Conservation (phyloP, 2,888 invertebrate species). For the Hipparchia sbordonii region DNA sequence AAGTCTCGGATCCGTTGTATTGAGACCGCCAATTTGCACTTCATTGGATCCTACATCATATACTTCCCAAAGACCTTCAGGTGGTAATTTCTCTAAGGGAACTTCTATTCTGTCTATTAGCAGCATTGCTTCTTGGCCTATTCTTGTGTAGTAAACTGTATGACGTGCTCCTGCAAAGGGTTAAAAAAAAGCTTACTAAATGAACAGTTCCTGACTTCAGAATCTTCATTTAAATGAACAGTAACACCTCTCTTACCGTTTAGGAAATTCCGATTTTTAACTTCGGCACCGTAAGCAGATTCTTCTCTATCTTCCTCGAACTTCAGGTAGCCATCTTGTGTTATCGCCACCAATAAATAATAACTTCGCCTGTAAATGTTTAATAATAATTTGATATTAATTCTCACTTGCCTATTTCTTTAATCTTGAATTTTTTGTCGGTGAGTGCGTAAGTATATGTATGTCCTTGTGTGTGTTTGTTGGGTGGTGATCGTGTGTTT, state of each 20-base stretch:
- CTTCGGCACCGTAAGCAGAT: constrained; percentile 87
- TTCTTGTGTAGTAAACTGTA: constrained; percentile 87
- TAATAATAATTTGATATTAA: neutral
- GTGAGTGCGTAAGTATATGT: neutral
- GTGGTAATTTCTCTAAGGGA: constrained; percentile 86
- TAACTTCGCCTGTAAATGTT: constrained; percentile 86
- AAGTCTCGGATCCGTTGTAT: constrained; percentile 91
- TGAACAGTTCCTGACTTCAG: no score
- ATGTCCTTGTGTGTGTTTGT: neutral
- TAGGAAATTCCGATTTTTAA: constrained; percentile 90
- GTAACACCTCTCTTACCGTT: constrained; percentile 85
- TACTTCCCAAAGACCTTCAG: constrained; percentile 87
- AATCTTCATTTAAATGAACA: neutral
- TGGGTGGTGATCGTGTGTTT: no score
- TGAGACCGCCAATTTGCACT: constrained; percentile 93
- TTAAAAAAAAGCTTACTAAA: neutral
- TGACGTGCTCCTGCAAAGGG: constrained; percentile 85
- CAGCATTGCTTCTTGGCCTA: constrained; percentile 87
- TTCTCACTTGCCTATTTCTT: constrained; percentile 15
- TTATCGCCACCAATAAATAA: constrained; percentile 91
- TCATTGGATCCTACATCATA: constrained; percentile 88
- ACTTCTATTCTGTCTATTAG: constrained; percentile 90
- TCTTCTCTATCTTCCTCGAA: constrained; percentile 94
- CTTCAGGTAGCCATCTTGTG: constrained; percentile 91
- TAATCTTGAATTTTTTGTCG: neutral